Evolutionary conservation across 1,140 invertebrate species (phyloP).

Genomic region (Stenopsyche tienmushanensis): DNA sequence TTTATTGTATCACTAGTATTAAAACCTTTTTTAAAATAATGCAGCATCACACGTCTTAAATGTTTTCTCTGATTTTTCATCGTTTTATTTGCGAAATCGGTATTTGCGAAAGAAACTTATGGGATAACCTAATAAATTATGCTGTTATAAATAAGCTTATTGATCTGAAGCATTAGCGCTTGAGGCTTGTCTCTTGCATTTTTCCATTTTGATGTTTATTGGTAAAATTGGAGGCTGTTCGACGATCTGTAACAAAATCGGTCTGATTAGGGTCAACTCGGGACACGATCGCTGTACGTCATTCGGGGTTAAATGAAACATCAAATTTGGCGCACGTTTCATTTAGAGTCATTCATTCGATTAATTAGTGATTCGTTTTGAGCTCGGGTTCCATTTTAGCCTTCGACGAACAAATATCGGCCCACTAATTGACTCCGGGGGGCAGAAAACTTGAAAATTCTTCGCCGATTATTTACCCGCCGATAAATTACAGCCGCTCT

Average conservation of each 20-base stretch:
- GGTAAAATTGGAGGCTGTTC: background rate
- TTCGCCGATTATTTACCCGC: background rate
- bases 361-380: constrained; percentile 9
- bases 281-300: constrained; percentile 1
- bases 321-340: constrained; percentile 10
- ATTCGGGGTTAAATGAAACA: constrained; percentile 24
- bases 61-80: too few species aligned
- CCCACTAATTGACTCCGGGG: background rate
- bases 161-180: too few species aligned
- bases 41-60: too few species aligned
- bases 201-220: too few species aligned
- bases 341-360: constrained; percentile 15
- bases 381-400: background rate
- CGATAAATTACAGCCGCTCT: background rate
- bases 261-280: constrained; percentile 21
- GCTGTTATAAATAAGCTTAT: too few species aligned
- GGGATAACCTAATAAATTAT: too few species aligned
- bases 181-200: too few species aligned
- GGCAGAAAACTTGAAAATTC: background rate
- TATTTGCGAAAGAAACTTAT: too few species aligned
- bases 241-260: constrained; percentile 13
- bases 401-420: background rate
- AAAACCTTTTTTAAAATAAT: too few species aligned
- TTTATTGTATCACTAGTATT: too few species aligned
- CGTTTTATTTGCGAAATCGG: too few species aligned